Base-by-base conservation (phyloP, 2,113 vertebrate species). In the Campylomormyrus tamandua region DNA sequence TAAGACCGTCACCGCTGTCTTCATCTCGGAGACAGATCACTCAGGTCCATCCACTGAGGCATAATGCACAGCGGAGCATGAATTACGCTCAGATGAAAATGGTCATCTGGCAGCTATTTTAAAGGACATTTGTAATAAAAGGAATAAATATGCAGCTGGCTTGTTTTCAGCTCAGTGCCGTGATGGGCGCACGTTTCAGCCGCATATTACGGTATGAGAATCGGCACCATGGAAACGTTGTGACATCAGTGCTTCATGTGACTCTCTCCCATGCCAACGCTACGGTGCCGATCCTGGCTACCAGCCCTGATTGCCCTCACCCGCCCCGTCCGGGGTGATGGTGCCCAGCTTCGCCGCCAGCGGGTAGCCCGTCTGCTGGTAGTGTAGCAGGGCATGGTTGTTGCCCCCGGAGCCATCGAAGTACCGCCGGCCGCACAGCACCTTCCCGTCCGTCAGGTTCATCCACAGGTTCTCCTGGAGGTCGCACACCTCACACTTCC, bases 381-480 rank as follows among this genome's bases (percentile, higher is more conserved):
- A 99, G 93, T 98, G 96, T 90, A 97, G 97, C 0, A 99, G 96
- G 0, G 98, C 98, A 0, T 99, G 98, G 91, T 99, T 99, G 95
- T 99, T 99, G 91, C 98, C 98, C 0, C 98, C 98, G 0, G 98
- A 96, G 92, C 98, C 98, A 1, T 99, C 98, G 0, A 99, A 99
- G 93, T 99, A 99, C 91, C 98, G 96, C 21, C 98, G 97, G 17
- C 98, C 98, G 17, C 98, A 99, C 11, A 98, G 93, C 91, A 99
- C 96, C 93, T 98, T 97, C 84, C 98, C 98, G 0, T 99, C 98
- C 0, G 98, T 98, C 95, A 99, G 96, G 94, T 99, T 99, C 96
- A 99, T 96, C 98, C 98, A 99, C 89, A 99, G 92, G 93, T 99
- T 99, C 94, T 99, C 98, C 90, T 96, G 96, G 93, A 99, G 97